These are phyloP conservation scores for Chrosomus eos DNA, from an alignment of 2,797 vertebrate genomes.

Conservation along the genomic window DNA sequence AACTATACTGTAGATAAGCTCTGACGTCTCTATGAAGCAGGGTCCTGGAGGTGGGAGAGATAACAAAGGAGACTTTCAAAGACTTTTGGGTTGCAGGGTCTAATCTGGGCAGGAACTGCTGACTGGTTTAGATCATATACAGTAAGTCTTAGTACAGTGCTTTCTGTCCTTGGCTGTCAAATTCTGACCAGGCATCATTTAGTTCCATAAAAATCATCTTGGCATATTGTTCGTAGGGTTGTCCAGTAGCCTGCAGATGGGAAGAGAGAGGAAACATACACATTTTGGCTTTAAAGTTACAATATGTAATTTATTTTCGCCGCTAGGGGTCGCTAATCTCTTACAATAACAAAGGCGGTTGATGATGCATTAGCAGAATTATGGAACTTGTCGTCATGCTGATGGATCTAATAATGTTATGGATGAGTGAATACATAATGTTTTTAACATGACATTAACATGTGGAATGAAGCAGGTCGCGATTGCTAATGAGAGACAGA, in stretches of 20 bases:
- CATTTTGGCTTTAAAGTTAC: background rate
- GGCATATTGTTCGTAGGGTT: conserved; percentile 99
- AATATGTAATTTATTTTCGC: too few species aligned
- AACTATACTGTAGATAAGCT: conserved; percentile 53
- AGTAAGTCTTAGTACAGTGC: conserved; percentile 85
- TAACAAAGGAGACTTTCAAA: conserved; percentile 62
- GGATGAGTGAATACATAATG: too few species aligned
- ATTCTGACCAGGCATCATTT: conserved; percentile 99
- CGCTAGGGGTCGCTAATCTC: too few species aligned
- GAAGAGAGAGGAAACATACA: conserved; percentile 11
- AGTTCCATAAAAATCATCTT: conserved; percentile 99
- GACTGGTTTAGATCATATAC: conserved; percentile 42
- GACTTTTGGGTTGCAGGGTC: conserved; percentile 64
- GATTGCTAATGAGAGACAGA: too few species aligned
- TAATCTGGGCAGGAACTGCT: conserved; percentile 58
- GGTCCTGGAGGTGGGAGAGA: conserved; percentile 65
- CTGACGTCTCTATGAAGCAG: conserved; percentile 67
- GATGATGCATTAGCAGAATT: too few species aligned
- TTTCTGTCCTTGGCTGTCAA: conserved; percentile 99
- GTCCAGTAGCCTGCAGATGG: conserved; percentile 88
- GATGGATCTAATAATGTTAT: too few species aligned
- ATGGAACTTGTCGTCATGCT: too few species aligned
- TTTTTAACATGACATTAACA: too few species aligned
- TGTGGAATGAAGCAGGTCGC: too few species aligned
- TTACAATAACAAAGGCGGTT: too few species aligned